phyloP scores from a whole-genome alignment of 2,113 vertebrate genomes.

The Bos taurus region DNA sequence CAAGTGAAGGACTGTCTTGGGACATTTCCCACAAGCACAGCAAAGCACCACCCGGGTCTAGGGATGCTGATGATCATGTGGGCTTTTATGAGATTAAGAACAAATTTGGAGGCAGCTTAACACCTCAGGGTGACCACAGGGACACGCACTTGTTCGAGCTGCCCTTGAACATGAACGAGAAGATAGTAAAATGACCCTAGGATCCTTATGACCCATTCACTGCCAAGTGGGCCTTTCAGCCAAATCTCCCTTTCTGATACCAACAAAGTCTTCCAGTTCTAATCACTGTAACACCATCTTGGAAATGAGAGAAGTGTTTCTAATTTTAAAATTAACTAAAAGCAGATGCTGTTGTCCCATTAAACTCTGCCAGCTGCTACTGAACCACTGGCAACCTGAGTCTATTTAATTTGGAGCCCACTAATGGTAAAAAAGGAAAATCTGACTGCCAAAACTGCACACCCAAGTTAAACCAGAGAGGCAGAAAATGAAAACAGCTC shows the following conservation, averaged over 20 bases:
- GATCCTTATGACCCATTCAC: not conserved
- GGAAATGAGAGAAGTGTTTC: conserved; percentile 72
- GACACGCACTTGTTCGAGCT: conserved; percentile 45
- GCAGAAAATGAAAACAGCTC: conserved; percentile 62
- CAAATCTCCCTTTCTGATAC: conserved; percentile 46
- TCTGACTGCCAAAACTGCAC: conserved; percentile 69
- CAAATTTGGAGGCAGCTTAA: conserved; percentile 66
- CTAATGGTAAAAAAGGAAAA: conserved; percentile 72
- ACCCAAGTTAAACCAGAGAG: conserved; percentile 53
- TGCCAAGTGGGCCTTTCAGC: conserved; percentile 31
- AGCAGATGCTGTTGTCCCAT: conserved; percentile 75
- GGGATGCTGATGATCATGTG: conserved; percentile 29
- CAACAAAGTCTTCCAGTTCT: conserved; percentile 30
- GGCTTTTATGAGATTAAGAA: conserved; percentile 64
- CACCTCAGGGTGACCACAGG: conserved; percentile 56
- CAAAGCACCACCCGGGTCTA: not conserved
- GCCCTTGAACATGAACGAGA: conserved; percentile 47
- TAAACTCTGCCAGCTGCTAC: conserved; percentile 81
- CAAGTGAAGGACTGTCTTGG: not conserved
- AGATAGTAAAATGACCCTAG: not conserved
- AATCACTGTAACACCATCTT: conserved; percentile 59
- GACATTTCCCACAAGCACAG: conserved; percentile 34
- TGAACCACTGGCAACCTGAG: conserved; percentile 75
- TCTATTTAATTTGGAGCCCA: conserved; percentile 79
- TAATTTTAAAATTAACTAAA: conserved; percentile 77